Conservation (phyloP, 2,113 vertebrate species). For the Mohoua ochrocephala region DNA sequence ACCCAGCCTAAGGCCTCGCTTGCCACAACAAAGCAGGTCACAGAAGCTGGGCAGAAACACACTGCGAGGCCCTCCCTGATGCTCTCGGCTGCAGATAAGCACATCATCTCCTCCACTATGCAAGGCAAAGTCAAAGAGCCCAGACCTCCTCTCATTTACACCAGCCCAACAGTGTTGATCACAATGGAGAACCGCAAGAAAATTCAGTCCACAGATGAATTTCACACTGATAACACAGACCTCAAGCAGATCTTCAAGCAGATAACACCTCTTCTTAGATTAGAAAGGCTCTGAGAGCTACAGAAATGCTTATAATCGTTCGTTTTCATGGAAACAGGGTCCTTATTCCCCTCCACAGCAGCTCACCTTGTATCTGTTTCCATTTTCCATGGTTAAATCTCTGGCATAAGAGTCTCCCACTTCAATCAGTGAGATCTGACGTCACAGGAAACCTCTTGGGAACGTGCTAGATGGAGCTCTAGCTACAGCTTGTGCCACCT, state of each 20-base stretch:
- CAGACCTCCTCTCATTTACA: not conserved
- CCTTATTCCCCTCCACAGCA: not conserved
- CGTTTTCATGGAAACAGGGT: not conserved
- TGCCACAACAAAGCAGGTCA: not conserved
- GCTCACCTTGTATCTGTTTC: conserved; percentile 9
- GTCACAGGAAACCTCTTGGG: not conserved
- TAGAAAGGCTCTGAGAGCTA: not conserved
- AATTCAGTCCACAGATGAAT: not conserved
- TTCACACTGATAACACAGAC: not conserved
- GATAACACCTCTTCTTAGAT: not conserved
- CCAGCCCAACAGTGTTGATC: not conserved
- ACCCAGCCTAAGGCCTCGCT: not conserved
- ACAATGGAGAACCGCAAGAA: not conserved
- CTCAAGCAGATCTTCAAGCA: not conserved
- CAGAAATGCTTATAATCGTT: not conserved
- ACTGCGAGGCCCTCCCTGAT: not conserved
- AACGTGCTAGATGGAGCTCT: not conserved
- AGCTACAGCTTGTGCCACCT: not conserved
- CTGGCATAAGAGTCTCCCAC: not conserved
- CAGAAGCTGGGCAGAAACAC: not conserved
- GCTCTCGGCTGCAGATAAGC: not conserved
- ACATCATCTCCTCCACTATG: not conserved
- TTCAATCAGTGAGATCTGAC: not conserved
- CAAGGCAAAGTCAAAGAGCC: not conserved
- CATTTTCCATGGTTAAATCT: not conserved